These are phyloP conservation scores for Aplodontia rufa DNA, from an alignment of 2,113 vertebrate species.

Conservation along the genomic window DNA sequence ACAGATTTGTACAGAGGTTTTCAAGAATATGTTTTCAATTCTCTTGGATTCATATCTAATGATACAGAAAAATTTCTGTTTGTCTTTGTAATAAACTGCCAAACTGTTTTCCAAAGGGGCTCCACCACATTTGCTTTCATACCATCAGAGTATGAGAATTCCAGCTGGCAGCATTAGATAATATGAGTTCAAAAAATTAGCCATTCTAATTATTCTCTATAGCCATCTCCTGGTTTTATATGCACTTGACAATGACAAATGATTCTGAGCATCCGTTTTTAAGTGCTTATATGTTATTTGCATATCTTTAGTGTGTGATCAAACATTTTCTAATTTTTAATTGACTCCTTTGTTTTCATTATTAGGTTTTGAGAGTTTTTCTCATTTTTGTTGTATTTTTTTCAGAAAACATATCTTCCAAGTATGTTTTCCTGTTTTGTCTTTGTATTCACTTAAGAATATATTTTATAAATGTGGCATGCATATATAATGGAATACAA, in stretches of 20 bases:
- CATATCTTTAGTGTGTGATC: not conserved
- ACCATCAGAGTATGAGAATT: not conserved
- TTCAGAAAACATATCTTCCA: not conserved
- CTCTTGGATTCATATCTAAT: not conserved
- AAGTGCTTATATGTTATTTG: too few relatives aligned
- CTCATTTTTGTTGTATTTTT: not conserved
- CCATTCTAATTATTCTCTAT: not conserved
- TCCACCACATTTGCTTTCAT: not conserved
- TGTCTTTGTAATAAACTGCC: not conserved
- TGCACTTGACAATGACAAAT: not conserved
- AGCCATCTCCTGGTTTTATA: not conserved
- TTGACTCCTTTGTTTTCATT: not conserved
- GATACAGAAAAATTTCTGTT: not conserved
- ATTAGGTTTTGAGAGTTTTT: not conserved
- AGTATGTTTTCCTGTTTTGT: not conserved
- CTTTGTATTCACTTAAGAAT: not conserved
- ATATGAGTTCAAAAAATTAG: not conserved
- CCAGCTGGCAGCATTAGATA: not conserved
- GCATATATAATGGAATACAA: not conserved
- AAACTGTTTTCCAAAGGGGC: not conserved
- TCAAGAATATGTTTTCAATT: not conserved
- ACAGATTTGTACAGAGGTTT: not conserved
- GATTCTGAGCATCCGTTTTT: not conserved
- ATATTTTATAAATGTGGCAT: not conserved
- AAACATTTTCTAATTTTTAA: not conserved